Evolutionary conservation across 1,140 invertebrate genomes (phyloP).

Genomic region (Capitella teleta): DNA sequence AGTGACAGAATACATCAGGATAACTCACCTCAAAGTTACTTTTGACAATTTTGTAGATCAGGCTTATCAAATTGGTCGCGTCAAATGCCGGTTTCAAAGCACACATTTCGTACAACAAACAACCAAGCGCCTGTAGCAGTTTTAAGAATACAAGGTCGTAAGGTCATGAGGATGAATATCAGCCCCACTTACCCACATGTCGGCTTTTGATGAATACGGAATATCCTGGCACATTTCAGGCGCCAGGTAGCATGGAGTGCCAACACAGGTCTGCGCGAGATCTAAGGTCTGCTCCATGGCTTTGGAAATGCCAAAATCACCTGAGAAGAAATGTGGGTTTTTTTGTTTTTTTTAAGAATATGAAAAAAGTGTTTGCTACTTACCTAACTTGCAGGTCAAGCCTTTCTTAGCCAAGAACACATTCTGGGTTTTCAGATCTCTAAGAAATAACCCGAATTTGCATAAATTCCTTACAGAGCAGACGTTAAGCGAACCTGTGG

Average conservation of each 20-base stretch:
- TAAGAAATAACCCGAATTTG: slow-evolving; percentile 21
- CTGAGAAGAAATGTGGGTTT: slow-evolving; percentile 12
- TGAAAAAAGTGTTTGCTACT: slow-evolving; percentile 6
- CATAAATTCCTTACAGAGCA: not conserved
- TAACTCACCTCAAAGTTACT: slow-evolving; percentile 27
- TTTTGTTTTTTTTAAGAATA: not conserved
- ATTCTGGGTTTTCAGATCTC: slow-evolving; percentile 39
- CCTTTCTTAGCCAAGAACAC: slow-evolving; percentile 39
- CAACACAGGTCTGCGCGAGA: slow-evolving; percentile 35
- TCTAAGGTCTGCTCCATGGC: slow-evolving; percentile 32
- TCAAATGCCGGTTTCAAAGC: slow-evolving; percentile 32
- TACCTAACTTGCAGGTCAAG: slow-evolving; percentile 32
- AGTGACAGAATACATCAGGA: too few relatives aligned
- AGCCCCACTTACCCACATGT: slow-evolving; percentile 28
- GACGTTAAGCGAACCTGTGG: slow-evolving; percentile 23
- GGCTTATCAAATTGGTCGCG: slow-evolving; percentile 30
- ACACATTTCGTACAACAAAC: slow-evolving; percentile 36
- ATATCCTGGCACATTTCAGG: slow-evolving; percentile 38
- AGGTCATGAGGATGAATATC: not conserved
- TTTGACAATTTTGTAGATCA: slow-evolving; percentile 38
- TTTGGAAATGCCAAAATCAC: slow-evolving; percentile 41
- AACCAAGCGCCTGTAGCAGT: slow-evolving; percentile 33
- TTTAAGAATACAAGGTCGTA: not conserved
- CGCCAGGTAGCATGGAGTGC: slow-evolving; percentile 35
- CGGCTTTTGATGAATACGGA: slow-evolving; percentile 39